A percentile compares a stretch with the other conserved stretches of the same genome.
These are phyloP conservation scores for Cephus rjabovi DNA, from an alignment of 2,888 invertebrate species.

Conservation along the genomic window DNA sequence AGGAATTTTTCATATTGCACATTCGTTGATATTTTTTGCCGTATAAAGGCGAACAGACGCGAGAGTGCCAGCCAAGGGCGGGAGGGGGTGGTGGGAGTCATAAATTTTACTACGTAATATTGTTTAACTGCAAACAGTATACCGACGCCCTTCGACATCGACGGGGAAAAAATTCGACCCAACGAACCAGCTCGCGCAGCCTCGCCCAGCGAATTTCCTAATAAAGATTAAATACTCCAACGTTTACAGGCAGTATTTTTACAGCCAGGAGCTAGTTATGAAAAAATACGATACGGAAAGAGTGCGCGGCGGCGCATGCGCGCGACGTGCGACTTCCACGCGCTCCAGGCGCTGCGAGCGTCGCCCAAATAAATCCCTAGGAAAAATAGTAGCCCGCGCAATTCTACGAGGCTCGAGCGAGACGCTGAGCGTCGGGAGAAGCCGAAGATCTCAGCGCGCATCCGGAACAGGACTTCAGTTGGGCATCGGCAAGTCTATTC, in stretches of 20 bases:
- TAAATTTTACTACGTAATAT: slow-evolving; percentile 65
- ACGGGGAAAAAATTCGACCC: slow-evolving; percentile 44
- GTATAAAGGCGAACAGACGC: background rate
- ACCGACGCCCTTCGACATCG: slow-evolving; percentile 43
- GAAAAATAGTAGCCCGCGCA: background rate
- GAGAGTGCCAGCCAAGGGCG: background rate
- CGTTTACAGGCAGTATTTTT: slow-evolving; percentile 9
- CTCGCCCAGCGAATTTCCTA: background rate
- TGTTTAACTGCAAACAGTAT: slow-evolving; percentile 64
- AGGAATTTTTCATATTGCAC: slow-evolving; percentile 62
- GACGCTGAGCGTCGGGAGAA: background rate
- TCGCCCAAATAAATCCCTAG: background rate
- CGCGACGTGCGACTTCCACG: slow-evolving; percentile 11
- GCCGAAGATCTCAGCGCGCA: background rate
- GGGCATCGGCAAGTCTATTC: background rate
- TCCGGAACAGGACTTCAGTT: background rate
- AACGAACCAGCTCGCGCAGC: background rate
- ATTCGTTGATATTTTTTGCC: slow-evolving; percentile 51
- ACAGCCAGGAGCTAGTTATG: slow-evolving; percentile 34
- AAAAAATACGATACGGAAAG: slow-evolving; percentile 46
- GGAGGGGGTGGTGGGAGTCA: slow-evolving; percentile 34
- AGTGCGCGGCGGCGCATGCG: slow-evolving; percentile 23
- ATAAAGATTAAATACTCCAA: background rate
- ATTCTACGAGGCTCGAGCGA: background rate
- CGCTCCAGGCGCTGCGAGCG: background rate